Evolutionary conservation across 2,888 invertebrate genomes (phyloP), one percentile per base, ranked within the genome.

Genomic region (Drosophila barbarae): DNA sequence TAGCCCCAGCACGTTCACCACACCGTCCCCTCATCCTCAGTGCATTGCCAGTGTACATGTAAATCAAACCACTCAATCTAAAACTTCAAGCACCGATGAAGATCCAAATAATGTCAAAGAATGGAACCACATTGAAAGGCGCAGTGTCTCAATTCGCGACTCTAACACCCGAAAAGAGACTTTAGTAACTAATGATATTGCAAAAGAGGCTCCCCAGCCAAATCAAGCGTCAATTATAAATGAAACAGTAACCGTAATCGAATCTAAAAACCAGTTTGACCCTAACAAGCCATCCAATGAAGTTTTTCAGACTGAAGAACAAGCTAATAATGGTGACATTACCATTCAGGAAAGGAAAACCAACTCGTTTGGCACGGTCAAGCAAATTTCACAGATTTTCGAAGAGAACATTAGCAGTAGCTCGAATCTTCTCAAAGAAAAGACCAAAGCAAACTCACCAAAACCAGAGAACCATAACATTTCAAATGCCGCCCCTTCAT

Each of bases 361-460:
- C 4, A 60, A 60, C 12, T 60, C 59, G 1, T 60, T 60, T 21
- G 59, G 59, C 32, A 60, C 59, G 2, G 59, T 60, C 3, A 60
- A 61, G 26, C 59, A 60, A 18, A 60, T 60, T 61, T 60, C 59
- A n/a, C 46, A 60, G 46, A 60, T 60, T 12, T 60, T 60, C n/a
- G 59, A 60, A 34, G 59, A 60, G n/a, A 60, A 60, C 63, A 60
- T 60, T 10, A 61, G 63, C 38, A 61, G 61, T 36, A 38, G n/a
- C 32, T 18, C 46, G 5, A 61, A 2, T 18, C 4, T 15, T 26
- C 7, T 60, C 36, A 60, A 60, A n/a, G 44, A 44, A 46, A 57
- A 21, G 36, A 2, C 23, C 4, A 13, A 12, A 4, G 38, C 63
- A 1, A 61, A 7, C 26, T 32, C 59, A 23, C 44, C 38, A 32